These are phyloP conservation scores for Zoanthus sociatus DNA, from an alignment of 92 coral and sea anemone genomes.

Conservation along the genomic window DNA sequence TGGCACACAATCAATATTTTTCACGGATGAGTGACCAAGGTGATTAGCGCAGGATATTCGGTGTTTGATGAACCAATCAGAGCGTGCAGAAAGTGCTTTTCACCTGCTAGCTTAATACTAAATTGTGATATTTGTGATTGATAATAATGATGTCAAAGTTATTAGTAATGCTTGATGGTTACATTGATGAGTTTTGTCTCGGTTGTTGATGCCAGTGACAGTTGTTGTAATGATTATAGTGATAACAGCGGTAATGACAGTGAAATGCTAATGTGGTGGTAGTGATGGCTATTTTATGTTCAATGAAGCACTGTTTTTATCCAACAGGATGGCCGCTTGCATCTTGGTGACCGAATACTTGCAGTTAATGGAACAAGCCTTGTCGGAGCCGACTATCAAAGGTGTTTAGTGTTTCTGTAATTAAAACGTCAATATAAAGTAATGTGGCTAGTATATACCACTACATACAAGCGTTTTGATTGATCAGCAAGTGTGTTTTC, in stretches of 20 bases:
- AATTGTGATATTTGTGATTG: neutral
- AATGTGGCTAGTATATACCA: neutral
- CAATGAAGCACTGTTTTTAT: neutral
- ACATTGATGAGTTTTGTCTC: too few species aligned
- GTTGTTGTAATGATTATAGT: neutral
- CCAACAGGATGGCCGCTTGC: conserved; percentile 96
- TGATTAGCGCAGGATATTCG: too few species aligned
- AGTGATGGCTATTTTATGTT: neutral
- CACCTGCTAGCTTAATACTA: too few species aligned
- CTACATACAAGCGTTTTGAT: neutral
- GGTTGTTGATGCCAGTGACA: neutral
- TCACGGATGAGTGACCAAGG: too few species aligned
- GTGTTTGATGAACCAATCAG: too few species aligned
- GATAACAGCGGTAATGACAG: neutral
- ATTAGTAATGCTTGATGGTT: too few species aligned
- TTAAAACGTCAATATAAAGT: too few species aligned
- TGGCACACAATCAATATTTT: too few species aligned
- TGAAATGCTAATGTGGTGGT: neutral
- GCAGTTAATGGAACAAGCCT: conserved; percentile 99
- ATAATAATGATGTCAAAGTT: too few species aligned
- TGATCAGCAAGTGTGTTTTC: neutral
- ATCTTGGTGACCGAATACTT: conserved; percentile 96
- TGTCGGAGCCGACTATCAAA: conserved; percentile 98
- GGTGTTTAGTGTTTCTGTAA: conserved; percentile 41
- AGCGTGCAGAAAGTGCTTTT: too few species aligned